Base-by-base conservation (phyloP, 2,113 vertebrate genomes). In the Struthidea cinerea region DNA sequence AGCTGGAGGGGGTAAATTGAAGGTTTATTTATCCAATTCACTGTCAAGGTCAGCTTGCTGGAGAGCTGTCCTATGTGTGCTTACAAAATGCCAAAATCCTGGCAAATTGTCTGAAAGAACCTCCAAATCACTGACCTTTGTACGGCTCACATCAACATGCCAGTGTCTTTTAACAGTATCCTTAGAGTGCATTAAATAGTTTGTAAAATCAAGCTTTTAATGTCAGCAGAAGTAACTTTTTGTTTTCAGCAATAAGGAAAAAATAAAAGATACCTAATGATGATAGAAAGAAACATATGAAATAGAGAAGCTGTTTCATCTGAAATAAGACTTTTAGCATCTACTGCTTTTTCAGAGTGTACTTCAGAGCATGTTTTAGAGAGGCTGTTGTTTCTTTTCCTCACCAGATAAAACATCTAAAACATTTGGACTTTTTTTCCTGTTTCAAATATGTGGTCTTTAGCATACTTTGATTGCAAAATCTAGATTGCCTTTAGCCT, bases 21-120 rank as follows among this genome's bases (percentile, higher is more conserved):
- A 99, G 99, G 99, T 99, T 99, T 99, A 99, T 99, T 99, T 99
- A 99, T 99, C 99, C 99, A 98, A 98, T 99, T 99, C 98, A 98
- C 99, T 99, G 99, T 99, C 99, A 99, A 99, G 99, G 99, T 99
- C 99, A 98, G 98, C 98, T 98, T 99, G 98, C 99, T 98, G 98
- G 98, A 98, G 98, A 99, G 99, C 99, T 99, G 99, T 99, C 99
- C 99, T 99, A 97, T 98, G 98, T 98, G 98, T 98, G 98, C 98
- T 99, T 99, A 99, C 98, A 99, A 99, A 99, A 99, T 99, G 99
- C 99, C 99, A 99, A 99, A 99, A 99, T 99, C 98, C 98, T 98
- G 98, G 99, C 98, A 99, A 99, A 99, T 99, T 99, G 99, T 99
- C 99, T 98, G 98, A 98, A 98, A 98, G 96, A 97, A 97, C 94